Base-by-base conservation (phyloP, 2,113 vertebrate species). In the Bothrops jararaca region DNA sequence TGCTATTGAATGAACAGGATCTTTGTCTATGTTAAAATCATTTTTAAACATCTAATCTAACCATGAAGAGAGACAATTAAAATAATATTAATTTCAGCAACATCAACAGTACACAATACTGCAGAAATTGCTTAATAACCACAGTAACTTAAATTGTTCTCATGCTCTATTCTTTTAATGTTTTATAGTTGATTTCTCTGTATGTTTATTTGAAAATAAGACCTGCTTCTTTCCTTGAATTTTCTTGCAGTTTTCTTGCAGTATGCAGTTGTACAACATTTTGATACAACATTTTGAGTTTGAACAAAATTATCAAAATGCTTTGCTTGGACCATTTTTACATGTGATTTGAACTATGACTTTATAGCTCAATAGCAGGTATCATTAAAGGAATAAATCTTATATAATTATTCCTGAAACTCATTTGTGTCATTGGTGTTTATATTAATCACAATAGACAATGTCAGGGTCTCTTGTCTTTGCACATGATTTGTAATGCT, bases 381-480 rank as follows among this genome's bases (percentile, higher is more conserved):
- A n/a, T 60, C 58, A 53, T 39, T 88, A 87, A 92, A n/a, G 20
- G 54, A 88, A 85, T 6, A 45, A 20, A 74, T 12, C n/a, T 69
- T 90, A 45, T 39, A 45, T n/a, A 57, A 89, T 45, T 45, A 42
- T 54, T 34, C 58, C 54, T 91, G 56, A 69, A 90, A 29, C 53
- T 90, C 85, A 60, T 52, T 85, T 85, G 13, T 3, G 1, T 53
- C 48, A 9, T 13, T 93, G 88, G 48, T 9, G 89, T 24, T 89
- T 92, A 89, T 26, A 3, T 89, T 56, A 57, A 89, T 94, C 95
- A 95, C 54, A 89, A 42, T 13, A 74, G 91, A n/a, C 57, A 87
- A 86, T 50, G 91, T 95, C 95, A 96, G 92, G 88, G 42, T 2
- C 18, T 2, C 10, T 92, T 91, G 89, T 93, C 92, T 34, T 91